These are phyloP conservation scores for Cantharis nigra DNA, from an alignment of 2,888 invertebrate genomes.

Conservation along the genomic window DNA sequence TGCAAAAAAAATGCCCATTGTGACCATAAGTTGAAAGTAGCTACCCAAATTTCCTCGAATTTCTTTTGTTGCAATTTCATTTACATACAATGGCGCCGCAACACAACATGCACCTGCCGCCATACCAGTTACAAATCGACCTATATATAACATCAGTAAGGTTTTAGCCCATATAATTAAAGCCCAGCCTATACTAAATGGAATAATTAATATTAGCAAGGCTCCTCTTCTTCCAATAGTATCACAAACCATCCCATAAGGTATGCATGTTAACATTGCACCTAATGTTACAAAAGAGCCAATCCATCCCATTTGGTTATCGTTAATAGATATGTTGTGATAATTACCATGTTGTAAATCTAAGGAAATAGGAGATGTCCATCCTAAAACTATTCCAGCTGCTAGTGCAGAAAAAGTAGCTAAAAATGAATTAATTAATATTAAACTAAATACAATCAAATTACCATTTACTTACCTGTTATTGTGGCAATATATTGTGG, in stretches of 20 bases:
- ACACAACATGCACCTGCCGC: conserved; percentile 83
- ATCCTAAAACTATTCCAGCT: conserved; percentile 75
- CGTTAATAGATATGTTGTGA: conserved; percentile 57
- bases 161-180: conserved; percentile 71
- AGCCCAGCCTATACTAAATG: conserved; percentile 76
- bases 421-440: conserved; percentile 46
- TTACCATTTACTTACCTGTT: conserved; percentile 60
- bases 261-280: conserved; percentile 73
- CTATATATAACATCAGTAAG: conserved; percentile 66
- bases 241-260: conserved; percentile 72
- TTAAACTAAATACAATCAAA: not conserved
- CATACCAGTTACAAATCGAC: conserved; percentile 72
- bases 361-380: conserved; percentile 75
- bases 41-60: conserved; percentile 85
- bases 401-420: conserved; percentile 80
- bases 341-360: conserved; percentile 59
- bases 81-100: conserved; percentile 81
- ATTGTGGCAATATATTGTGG: conserved; percentile 70
- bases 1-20: conserved; percentile 80
- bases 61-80: conserved; percentile 83
- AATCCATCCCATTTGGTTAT: conserved; percentile 71
- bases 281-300: conserved; percentile 74
- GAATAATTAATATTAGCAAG: conserved; percentile 66
- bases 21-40: conserved; percentile 86
- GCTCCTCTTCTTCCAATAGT: conserved; percentile 72